Evolutionary conservation across 2,113 vertebrate genomes (phyloP).

Genomic region (Oryzias celebensis): DNA sequence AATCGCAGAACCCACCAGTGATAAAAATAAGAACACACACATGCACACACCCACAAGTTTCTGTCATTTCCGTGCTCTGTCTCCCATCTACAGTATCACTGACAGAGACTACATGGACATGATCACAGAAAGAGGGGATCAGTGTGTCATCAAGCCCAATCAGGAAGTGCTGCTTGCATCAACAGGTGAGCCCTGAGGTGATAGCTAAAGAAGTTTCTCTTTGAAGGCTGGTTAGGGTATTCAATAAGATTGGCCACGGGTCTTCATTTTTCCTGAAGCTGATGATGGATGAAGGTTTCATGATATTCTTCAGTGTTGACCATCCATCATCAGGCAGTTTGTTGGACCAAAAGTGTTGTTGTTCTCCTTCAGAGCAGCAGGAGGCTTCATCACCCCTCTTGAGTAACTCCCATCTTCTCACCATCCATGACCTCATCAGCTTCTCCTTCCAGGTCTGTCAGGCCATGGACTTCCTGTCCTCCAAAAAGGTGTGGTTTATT

Average conservation of each 20-base stretch:
- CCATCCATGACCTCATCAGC: slow-evolving; percentile 83
- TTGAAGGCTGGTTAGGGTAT: too few relatives aligned
- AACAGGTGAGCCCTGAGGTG: slow-evolving; percentile 21
- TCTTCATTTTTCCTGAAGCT: too few relatives aligned
- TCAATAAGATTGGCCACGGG: too few relatives aligned
- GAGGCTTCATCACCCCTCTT: slow-evolving; percentile 73
- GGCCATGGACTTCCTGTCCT: slow-evolving; percentile 93
- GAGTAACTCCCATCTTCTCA: slow-evolving; percentile 82
- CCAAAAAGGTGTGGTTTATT: slow-evolving; percentile 81
- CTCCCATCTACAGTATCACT: slow-evolving; percentile 65
- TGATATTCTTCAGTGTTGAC: too few relatives aligned
- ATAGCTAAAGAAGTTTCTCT: too few relatives aligned
- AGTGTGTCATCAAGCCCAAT: slow-evolving; percentile 82
- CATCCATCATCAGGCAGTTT: too few relatives aligned
- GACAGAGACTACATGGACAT: slow-evolving; percentile 94
- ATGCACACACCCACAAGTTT: slow-evolving; percentile 6
- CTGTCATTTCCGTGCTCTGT: neutral
- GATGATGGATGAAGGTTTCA: too few relatives aligned
- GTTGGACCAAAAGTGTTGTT: neutral
- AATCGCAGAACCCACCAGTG: too few relatives aligned
- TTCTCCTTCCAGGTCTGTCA: slow-evolving; percentile 92
- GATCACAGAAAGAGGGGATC: slow-evolving; percentile 81
- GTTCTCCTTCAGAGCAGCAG: slow-evolving; percentile 76
- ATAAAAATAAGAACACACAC: slow-evolving; percentile 7
- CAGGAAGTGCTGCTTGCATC: slow-evolving; percentile 72